Percentiles rank a stretch among this genome's conserved stretches.
Conservation (phyloP, 2,888 invertebrate species). For the Folsomia manolachei region DNA sequence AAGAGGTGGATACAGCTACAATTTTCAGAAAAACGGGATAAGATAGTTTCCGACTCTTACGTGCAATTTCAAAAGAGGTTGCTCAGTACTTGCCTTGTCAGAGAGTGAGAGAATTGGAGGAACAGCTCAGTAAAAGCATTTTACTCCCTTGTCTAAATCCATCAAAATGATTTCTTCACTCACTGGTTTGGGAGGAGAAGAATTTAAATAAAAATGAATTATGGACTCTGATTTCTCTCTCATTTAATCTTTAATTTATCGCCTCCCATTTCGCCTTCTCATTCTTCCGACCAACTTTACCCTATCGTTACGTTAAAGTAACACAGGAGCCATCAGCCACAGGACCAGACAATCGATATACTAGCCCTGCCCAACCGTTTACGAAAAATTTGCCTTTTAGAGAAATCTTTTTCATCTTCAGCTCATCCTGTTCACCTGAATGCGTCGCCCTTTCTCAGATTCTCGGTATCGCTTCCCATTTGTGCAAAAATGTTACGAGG, state of each 20-base stretch:
- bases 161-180: slow-evolving; percentile 17
- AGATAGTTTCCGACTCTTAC: slow-evolving; percentile 6
- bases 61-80: neutral
- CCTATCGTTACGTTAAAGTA: too few relatives aligned
- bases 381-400: slow-evolving; percentile 11
- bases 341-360: neutral
- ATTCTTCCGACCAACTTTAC: slow-evolving; percentile 2
- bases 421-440: neutral
- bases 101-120: neutral
- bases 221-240: slow-evolving; percentile 22
- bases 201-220: slow-evolving; percentile 13
- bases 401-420: neutral
- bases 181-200: slow-evolving; percentile 7
- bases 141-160: slow-evolving; percentile 10
- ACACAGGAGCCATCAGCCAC: too few relatives aligned
- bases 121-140: too few relatives aligned
- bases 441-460: too few relatives aligned
- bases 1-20: slow-evolving; percentile 1
- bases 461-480: too few relatives aligned
- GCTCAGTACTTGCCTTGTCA: neutral
- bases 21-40: slow-evolving; percentile 24
- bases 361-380: neutral
- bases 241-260: slow-evolving; percentile 21
- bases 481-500: neutral
- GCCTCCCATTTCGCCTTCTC: neutral